A percentile compares a stretch with the other conserved stretches of the same genome.
Evolutionary conservation across 1,140 invertebrate species (phyloP).

Genomic region (Trichomalopsis sarcophagae): DNA sequence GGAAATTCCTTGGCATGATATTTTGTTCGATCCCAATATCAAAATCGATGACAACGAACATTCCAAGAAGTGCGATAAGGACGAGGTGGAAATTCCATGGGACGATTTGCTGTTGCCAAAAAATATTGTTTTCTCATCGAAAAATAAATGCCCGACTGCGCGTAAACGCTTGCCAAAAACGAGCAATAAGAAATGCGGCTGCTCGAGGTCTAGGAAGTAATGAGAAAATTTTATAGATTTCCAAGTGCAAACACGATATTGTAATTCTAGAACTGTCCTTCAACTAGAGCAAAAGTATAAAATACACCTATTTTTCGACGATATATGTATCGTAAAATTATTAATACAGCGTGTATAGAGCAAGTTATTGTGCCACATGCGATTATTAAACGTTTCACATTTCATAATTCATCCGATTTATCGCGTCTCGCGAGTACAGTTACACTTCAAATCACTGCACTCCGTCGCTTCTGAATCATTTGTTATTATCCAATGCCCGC

Average conservation of each 20-base stretch:
- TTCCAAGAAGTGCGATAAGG: slow-evolving; percentile 50
- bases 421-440: no score
- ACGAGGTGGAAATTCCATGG: slow-evolving; percentile 67
- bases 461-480: slow-evolving; percentile 18
- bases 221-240: neutral
- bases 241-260: neutral
- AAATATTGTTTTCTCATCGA: slow-evolving; percentile 59
- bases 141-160: slow-evolving; percentile 28
- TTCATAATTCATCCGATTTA: no score
- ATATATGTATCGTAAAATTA: no score
- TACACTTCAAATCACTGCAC: neutral
- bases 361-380: no score
- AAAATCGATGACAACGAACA: slow-evolving; percentile 47
- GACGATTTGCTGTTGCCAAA: slow-evolving; percentile 62
- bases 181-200: slow-evolving; percentile 14
- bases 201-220: neutral
- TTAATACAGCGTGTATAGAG: no score
- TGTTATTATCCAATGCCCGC: slow-evolving; percentile 22
- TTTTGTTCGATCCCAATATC: slow-evolving; percentile 60
- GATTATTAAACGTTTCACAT: no score
- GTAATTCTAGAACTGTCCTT: neutral
- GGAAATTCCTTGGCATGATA: slow-evolving; percentile 63
- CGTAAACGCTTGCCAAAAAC: neutral
- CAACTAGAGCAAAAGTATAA: no score
- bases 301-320: no score